Base-by-base conservation (phyloP, 2,113 vertebrate genomes). In the Nestor notabilis region DNA sequence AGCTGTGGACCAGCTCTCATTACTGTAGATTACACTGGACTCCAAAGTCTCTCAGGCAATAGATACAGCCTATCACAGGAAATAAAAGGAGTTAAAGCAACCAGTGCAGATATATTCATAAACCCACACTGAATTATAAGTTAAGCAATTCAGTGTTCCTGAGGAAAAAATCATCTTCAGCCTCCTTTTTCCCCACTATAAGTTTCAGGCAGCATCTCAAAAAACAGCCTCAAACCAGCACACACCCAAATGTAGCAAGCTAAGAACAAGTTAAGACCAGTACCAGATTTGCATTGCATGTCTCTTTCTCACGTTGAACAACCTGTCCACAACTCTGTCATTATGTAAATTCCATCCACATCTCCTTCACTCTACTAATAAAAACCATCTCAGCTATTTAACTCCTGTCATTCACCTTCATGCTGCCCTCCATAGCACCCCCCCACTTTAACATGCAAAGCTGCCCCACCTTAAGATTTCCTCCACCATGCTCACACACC, bases 241-340 rank as follows among this genome's bases (percentile, higher is more conserved):
- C 27, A 66, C 75, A 78, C 80, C 83, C 76, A 69, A 56, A n/a
- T 5, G 55, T 4, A 78, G 64, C 71, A 55, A 77, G 75, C 71
- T 55, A 69, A 90, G 55, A 76, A 60, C 92, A 97, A 96, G 90
- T 88, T 83, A 35, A 81, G 70, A 88, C 96, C 68, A 92, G 83
- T 55, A 74, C 39, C 43, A 88, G 83, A 58, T 64, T 78, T 78
- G 90, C 76, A 75, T 55, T 63, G 50, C 10, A 33, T 61, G 86
- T 93, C 80, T 91, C 71, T 81, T 68, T 61, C 79, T 89, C 39
- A 72, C 25, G 33, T 91, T 83, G 49, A 96, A 63, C 58, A 88
- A 91, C 85, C 85, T 43, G 56, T 76, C 78, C 75, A 60, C 66
- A 70, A 11, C 44, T 84, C 65, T 60, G 60, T 74, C 80, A 88